Percentiles rank a stretch among this genome's conserved stretches.
These are phyloP conservation scores for Eurytoma californica DNA, from an alignment of 2,888 invertebrate species.

Conservation along the genomic window DNA sequence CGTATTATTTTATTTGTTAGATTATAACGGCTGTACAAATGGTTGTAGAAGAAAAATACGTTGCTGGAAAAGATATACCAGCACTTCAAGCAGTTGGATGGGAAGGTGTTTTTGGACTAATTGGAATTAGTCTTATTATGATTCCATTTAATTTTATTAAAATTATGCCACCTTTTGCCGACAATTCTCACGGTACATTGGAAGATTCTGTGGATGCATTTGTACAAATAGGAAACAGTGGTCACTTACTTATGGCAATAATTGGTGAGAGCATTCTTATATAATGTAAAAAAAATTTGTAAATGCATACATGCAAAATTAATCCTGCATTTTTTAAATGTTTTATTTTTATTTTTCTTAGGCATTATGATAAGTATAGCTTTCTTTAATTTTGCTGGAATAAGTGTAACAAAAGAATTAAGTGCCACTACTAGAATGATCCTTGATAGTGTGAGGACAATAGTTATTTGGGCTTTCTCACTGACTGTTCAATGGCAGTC, in stretches of 20 bases:
- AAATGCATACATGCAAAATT: neutral
- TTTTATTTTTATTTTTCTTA: conserved; percentile 68
- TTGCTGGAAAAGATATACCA: conserved; percentile 89
- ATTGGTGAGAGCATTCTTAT: conserved; percentile 75
- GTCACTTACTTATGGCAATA: conserved; percentile 80
- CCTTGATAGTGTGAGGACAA: conserved; percentile 89
- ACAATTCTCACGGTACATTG: conserved; percentile 84
- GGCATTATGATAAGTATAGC: conserved; percentile 91
- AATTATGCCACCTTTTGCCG: conserved; percentile 85
- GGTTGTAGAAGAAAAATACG: conserved; percentile 95
- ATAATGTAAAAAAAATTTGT: neutral
- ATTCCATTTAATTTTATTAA: conserved; percentile 89
- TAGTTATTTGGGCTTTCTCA: conserved; percentile 92
- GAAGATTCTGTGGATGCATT: conserved; percentile 93
- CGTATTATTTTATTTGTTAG: conserved; percentile 69
- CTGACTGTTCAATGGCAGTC: conserved; percentile 85
- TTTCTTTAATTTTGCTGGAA: conserved; percentile 94
- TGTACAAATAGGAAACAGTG: conserved; percentile 84
- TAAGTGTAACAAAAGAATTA: conserved; percentile 94
- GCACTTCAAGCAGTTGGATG: conserved; percentile 94
- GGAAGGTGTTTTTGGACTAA: conserved; percentile 90
- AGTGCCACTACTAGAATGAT: conserved; percentile 95
- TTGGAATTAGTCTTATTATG: conserved; percentile 79
- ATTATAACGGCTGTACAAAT: conserved; percentile 92
- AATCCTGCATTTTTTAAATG: no score